Evolutionary conservation across 2,797 vertebrate genomes (phyloP), one percentile per base, ranked within the genome.

Genomic region (Acanthopagrus latus): DNA sequence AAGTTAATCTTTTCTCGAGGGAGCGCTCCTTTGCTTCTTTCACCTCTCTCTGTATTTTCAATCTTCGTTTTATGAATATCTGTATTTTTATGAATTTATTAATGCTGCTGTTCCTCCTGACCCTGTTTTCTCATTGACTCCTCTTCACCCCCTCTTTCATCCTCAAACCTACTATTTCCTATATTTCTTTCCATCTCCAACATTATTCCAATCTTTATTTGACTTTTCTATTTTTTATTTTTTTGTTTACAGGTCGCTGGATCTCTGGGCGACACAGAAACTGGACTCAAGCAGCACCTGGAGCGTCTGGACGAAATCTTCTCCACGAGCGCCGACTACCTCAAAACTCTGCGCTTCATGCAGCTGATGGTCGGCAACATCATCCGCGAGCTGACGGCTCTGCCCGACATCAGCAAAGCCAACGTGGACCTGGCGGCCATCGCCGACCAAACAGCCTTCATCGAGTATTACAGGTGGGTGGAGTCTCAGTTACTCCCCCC

Each of bases 381-480:
- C 9, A 55, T 96, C 25, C 83, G 77, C 13, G 96, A 99, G 92
- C 95, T 99, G 38, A 93, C 94, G 0, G 92, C 93, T 63, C 90
- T 98, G 88, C 97, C 97, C 0, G 88, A 92, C 80, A 94, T 97
- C 93, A 88, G 20, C 54, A 91, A 88, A 14, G 79, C 93, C 85
- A 96, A 94, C 0, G 25, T 92, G 0, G 85, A 96, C 87, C 90
- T 99, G 90, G 94, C 94, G 0, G 43, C 58, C 46, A 86, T 97
- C 3, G 94, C 96, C 0, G 63, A 92, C 54, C 88, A 94, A 67
- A 91, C 95, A 0, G 88, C 92, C 83, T 92, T 90, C 3, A 33
- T 96, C 8, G 98, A 99, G 86, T 96, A 98, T 82, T 98, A 97
- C 92, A 96, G 98, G 98, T 98, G 90, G 60, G 88, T 17, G 64